These are phyloP conservation scores for Deilephila porcellus DNA, from an alignment of 2,888 invertebrate genomes.

Conservation along the genomic window DNA sequence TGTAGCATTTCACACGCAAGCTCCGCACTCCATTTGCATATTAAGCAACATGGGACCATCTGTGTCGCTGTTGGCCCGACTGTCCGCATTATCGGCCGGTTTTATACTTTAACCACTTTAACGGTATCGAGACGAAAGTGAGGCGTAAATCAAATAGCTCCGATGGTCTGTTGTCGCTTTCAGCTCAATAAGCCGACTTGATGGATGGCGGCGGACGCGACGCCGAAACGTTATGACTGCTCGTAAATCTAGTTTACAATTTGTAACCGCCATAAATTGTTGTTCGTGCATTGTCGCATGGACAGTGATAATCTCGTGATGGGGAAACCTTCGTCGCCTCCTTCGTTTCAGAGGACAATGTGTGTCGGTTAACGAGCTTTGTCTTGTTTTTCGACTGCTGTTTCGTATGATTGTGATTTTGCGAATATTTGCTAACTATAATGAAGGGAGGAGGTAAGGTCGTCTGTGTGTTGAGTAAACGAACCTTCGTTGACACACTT, in stretches of 20 bases:
- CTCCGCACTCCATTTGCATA: conserved; percentile 24
- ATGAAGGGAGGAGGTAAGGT: background rate
- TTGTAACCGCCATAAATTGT: conserved; percentile 28
- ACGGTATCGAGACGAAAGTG: conserved; percentile 78
- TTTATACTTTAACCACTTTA: conserved; percentile 78
- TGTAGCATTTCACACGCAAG: conserved; percentile 25
- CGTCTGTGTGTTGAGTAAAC: conserved; percentile 1
- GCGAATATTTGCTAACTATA: background rate
- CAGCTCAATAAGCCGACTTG: conserved; percentile 56
- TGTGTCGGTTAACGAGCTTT: conserved; percentile 11
- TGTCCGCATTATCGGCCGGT: conserved; percentile 67
- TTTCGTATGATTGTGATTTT: conserved; percentile 8
- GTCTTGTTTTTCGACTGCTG: background rate
- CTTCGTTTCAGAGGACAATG: conserved; percentile 13
- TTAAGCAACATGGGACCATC: conserved; percentile 26
- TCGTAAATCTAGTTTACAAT: conserved; percentile 40
- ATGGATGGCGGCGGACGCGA: conserved; percentile 48
- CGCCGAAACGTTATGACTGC: conserved; percentile 39
- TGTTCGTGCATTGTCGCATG: conserved; percentile 22
- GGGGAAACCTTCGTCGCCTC: conserved; percentile 11
- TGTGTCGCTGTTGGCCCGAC: conserved; percentile 65
- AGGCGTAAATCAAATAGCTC: conserved; percentile 70
- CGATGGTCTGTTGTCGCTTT: conserved; percentile 60
- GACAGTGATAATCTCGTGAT: conserved; percentile 14
- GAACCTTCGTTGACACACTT: background rate